Evolutionary conservation across 2,113 vertebrate species (phyloP).

Genomic region (Mustelus asterias): DNA sequence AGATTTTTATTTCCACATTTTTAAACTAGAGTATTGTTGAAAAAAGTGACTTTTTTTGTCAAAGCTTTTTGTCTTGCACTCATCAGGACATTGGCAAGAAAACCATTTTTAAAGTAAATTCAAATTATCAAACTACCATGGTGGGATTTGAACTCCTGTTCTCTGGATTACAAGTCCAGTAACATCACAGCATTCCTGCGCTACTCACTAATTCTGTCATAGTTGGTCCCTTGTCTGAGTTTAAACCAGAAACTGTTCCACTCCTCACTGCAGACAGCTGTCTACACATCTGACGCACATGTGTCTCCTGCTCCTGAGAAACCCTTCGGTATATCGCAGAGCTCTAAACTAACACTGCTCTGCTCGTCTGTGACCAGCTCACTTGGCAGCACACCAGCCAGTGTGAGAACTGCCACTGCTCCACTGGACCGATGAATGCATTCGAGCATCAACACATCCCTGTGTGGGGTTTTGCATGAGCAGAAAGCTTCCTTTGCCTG

Average conservation of each 20-base stretch:
- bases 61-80: no score
- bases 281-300: slow-evolving; percentile 7
- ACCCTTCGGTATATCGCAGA: neutral
- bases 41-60: no score
- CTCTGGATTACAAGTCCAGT: neutral
- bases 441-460: neutral
- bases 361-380: slow-evolving; percentile 17
- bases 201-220: neutral
- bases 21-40: neutral
- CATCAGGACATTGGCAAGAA: no score
- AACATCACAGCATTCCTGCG: neutral
- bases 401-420: no score
- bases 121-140: neutral
- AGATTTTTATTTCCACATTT: neutral
- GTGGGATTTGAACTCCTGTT: neutral
- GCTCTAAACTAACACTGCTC: neutral
- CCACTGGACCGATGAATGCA: neutral
- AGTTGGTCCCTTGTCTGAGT: slow-evolving; percentile 17
- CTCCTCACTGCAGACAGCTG: slow-evolving; percentile 30
- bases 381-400: slow-evolving; percentile 18
- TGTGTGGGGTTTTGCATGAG: neutral
- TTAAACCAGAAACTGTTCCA: neutral
- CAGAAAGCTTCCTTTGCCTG: neutral
- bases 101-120: neutral
- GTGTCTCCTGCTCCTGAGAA: neutral